A percentile compares a stretch with the other conserved stretches of the same genome.
Evolutionary conservation across 2,797 vertebrate species (phyloP).

Genomic region (Salmo trutta): DNA sequence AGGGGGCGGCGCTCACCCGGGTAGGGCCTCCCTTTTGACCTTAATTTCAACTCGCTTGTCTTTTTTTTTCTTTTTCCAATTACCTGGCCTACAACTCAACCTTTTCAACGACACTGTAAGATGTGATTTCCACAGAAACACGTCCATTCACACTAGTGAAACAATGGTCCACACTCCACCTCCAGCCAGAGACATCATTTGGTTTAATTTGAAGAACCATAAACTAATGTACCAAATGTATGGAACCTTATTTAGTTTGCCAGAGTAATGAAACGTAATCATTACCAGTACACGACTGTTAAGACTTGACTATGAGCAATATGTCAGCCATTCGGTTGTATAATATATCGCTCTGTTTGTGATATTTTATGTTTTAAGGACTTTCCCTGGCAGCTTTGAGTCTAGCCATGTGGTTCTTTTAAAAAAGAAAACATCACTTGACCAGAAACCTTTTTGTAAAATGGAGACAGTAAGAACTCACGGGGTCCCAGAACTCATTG

Average conservation of each 20-base stretch:
- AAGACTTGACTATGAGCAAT: not conserved
- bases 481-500: not conserved
- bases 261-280: constrained; percentile 3
- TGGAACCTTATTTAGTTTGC: not conserved
- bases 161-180: not conserved
- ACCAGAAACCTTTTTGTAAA: not conserved
- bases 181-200: not conserved
- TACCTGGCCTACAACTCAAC: not conserved
- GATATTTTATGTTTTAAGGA: constrained; percentile 21
- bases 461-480: not conserved
- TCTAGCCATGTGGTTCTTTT: not conserved
- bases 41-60: not conserved
- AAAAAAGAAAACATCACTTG: not conserved
- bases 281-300: constrained; percentile 1
- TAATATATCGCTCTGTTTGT: constrained; percentile 23
- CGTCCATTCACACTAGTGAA: not conserved
- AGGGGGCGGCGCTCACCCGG: no score
- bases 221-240: not conserved
- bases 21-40: no score
- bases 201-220: constrained; percentile 11
- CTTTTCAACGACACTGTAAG: not conserved
- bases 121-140: not conserved
- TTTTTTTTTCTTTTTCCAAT: not conserved
- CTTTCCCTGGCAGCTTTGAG: constrained; percentile 7
- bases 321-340: constrained; percentile 2